Base-by-base conservation (phyloP, 2,113 vertebrate genomes). In the Apeltes quadracus region DNA sequence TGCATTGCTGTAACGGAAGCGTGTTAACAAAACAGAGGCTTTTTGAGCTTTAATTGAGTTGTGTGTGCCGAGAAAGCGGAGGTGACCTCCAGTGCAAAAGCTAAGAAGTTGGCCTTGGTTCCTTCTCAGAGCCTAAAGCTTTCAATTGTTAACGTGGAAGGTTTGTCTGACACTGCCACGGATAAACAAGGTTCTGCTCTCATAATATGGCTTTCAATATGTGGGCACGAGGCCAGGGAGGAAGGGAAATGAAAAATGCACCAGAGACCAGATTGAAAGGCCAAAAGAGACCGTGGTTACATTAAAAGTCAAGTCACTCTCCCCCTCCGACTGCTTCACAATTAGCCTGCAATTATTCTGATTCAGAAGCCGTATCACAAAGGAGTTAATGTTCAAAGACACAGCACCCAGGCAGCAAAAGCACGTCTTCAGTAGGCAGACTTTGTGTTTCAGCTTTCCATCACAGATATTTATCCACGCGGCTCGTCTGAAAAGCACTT, bases 291-390 rank as follows among this genome's bases (percentile, higher is more conserved):
- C n/a, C 44, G 22, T 2, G 15, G 16, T 44, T 54, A 22, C 9
- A 87, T 90, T 88, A 85, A 76, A 22, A 88, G 56, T 92, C 79
- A 29, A 84, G 82, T 84, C 87, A 81, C 74, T 82, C 77, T 82
- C 79, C 61, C 55, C 41, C 5, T 36, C 72, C 65, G 55, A 79
- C 79, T 51, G 78, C 59, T 78, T 75, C 65, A 70, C 71, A 88
- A 85, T 91, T 85, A 92, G 79, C 75, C 74, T 83, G 79, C 69
- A 84, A 89, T 89, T 72, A 84, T 88, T 87, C 77, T 8, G 53
- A 84, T 69, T 70, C 72, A 74, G 59, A 84, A 66, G 61, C 48
- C 72, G 13, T 62, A 85, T 90, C 86, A 84, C 89, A 90, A 90
- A 89, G 72, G 62, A 62, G 23, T 48, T 61, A 18, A 12, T 74